Conservation (phyloP, 1,140 invertebrate genomes). For the Anastatus disparis region DNA sequence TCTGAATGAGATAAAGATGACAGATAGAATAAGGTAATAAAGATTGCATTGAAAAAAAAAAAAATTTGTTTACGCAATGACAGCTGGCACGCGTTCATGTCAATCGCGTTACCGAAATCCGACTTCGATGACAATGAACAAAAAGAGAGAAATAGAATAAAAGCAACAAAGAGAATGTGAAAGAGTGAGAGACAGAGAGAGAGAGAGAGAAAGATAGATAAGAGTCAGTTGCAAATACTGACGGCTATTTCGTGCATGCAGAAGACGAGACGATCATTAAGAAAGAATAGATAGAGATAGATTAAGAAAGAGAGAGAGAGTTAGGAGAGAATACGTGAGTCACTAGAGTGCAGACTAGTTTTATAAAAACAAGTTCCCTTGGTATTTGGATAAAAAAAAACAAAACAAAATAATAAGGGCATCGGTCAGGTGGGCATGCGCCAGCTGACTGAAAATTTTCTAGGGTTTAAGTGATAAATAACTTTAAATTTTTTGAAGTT, state of each 20-base stretch:
- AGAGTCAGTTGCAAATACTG: background rate
- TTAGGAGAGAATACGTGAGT: conserved; percentile 50
- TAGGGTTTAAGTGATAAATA: conserved; percentile 5
- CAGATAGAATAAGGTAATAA: too few species aligned
- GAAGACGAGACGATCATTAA: background rate
- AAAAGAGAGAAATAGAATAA: conserved; percentile 38
- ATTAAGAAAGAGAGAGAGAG: conserved; percentile 3
- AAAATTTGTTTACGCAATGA: conserved; percentile 24
- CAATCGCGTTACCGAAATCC: conserved; percentile 1
- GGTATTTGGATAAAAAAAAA: background rate
- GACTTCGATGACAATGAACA: conserved; percentile 22
- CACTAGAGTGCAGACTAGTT: conserved; percentile 64
- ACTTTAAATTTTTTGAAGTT: background rate
- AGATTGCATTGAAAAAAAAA: background rate
- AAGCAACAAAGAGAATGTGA: background rate
- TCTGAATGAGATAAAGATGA: too few species aligned
- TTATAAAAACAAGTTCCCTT: conserved; percentile 43
- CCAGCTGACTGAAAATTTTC: conserved; percentile 57
- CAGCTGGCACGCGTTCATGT: conserved; percentile 26
- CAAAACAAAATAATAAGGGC: conserved; percentile 23
- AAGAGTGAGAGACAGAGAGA: background rate
- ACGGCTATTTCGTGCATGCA: background rate
- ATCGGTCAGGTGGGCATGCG: conserved; percentile 63
- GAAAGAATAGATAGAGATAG: background rate
- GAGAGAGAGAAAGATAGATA: background rate